Percentiles rank a stretch among this genome's conserved stretches.
Evolutionary conservation across 2,888 invertebrate genomes (phyloP).

Genomic region (Agonopterix alstromeriana): DNA sequence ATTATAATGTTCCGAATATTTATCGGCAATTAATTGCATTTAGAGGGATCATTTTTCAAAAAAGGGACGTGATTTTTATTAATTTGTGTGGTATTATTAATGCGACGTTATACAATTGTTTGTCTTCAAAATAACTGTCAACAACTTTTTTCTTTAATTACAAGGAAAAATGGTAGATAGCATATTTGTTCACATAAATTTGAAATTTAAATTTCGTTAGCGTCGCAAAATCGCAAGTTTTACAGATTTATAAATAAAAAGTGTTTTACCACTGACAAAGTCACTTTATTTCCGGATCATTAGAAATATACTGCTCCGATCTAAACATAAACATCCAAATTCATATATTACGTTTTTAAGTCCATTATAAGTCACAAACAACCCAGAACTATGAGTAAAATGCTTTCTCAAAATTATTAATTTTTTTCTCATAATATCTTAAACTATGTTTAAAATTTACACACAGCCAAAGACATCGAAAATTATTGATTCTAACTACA

Average conservation of each 20-base stretch:
- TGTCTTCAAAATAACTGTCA: not conserved
- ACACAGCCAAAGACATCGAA: slow-evolving; percentile 75
- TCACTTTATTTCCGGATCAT: slow-evolving; percentile 69
- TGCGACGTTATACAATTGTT: slow-evolving; percentile 6
- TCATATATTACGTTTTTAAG: slow-evolving; percentile 36
- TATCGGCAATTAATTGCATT: not conserved
- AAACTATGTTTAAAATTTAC: slow-evolving; percentile 59
- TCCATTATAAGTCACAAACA: slow-evolving; percentile 52
- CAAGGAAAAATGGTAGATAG: slow-evolving; percentile 68
- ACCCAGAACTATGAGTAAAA: slow-evolving; percentile 53
- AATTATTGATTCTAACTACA: slow-evolving; percentile 66
- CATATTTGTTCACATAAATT: slow-evolving; percentile 5
- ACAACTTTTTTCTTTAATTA: slow-evolving; percentile 7
- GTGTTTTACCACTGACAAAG: slow-evolving; percentile 55
- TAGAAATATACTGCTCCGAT: slow-evolving; percentile 61
- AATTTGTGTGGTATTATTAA: not conserved
- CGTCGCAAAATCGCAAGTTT: slow-evolving; percentile 50
- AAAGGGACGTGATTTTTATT: not conserved
- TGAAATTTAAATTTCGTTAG: slow-evolving; percentile 34
- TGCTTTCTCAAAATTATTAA: slow-evolving; percentile 66
- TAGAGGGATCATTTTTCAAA: not conserved
- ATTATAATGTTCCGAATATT: not conserved
- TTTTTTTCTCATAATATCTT: slow-evolving; percentile 41
- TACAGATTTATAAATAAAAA: slow-evolving; percentile 36
- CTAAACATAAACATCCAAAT: slow-evolving; percentile 69